Base-by-base conservation (phyloP, 2,113 vertebrate species). In the Scophthalmus maximus region DNA sequence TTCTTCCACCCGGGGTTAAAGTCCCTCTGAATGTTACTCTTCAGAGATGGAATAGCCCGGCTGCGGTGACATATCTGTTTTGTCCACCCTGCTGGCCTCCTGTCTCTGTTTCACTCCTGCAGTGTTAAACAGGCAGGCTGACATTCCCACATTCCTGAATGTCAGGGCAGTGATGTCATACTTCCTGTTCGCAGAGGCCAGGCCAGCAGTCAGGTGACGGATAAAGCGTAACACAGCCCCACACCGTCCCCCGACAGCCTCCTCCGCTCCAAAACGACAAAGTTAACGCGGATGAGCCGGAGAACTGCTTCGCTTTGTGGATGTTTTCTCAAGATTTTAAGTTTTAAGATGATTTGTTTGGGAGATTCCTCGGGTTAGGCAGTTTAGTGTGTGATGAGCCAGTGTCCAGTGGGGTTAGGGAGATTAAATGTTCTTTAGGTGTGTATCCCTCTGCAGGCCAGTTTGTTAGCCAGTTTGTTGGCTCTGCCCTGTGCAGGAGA, bases 111-210 rank as follows among this genome's bases (percentile, higher is more conserved):
- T 65, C 49, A 8, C 72, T 86, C 75, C 65, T 73, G 61, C 27
- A 62, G 60, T 53, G 73, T 71, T 78, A 88, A n/a, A 87, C 81
- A 81, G 60, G 68, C 79, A 51, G 79, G 55, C 73, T 88, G 82
- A 88, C 86, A 88, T 89, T 89, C 85, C 90, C 88, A 87, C 88
- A 93, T 93, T 93, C 91, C 89, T 82, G 84, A 85, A 90, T 87
- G 84, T 83, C 85, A 91, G 82, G n/a, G 42, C 74, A 61, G 70
- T 93, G 91, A 92, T 92, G 92, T 92, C 91, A 93, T 78, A 86
- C 79, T 90, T 91, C 90, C 90, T 91, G 87, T 91, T 87, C 86
- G 66, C 88, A 88, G 82, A 83, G 85, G 80, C 59, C 78, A 58
- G 73, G 76, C 81, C 58, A 46, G 76, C 56, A 59, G 78, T 88